Percentiles rank a stretch among this genome's conserved stretches.
These are phyloP conservation scores for Tokudaia tokunoshimensis DNA, from an alignment of 2,797 vertebrate genomes.

Conservation along the genomic window DNA sequence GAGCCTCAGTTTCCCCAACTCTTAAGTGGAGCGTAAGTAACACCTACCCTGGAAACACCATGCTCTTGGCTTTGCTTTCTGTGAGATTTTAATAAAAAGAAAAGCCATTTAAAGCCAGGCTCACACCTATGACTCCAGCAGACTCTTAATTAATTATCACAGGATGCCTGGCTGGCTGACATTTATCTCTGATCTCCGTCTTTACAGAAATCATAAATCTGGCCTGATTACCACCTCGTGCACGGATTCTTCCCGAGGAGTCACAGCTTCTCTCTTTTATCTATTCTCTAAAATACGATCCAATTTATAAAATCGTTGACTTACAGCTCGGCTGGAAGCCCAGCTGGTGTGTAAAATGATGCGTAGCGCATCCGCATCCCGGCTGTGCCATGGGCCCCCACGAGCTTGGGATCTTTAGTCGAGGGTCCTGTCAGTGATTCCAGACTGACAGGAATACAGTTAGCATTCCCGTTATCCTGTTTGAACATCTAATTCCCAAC, in stretches of 20 bases:
- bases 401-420: not conserved
- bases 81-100: not conserved
- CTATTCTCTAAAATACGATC: constrained; percentile 74
- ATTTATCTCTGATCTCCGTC: constrained; percentile 72
- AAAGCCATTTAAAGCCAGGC: constrained; percentile 36
- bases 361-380: rapidly evolving
- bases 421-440: not conserved
- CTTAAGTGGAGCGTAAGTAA: not conserved
- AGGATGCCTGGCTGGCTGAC: constrained; percentile 53
- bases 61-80: not conserved
- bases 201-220: constrained; percentile 75
- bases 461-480: not conserved
- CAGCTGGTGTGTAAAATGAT: not conserved
- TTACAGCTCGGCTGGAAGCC: constrained; percentile 50
- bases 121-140: not conserved
- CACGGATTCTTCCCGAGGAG: constrained; percentile 49
- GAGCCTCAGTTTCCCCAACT: not conserved
- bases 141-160: constrained; percentile 71
- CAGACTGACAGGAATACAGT: not conserved
- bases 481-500: not conserved
- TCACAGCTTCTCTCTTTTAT: constrained; percentile 69
- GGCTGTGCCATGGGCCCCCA: not conserved
- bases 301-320: constrained; percentile 74
- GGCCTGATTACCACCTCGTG: constrained; percentile 63
- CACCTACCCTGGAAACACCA: not conserved